These are phyloP conservation scores for Xerus rutilus DNA, from an alignment of 2,797 vertebrate genomes.

Conservation along the genomic window DNA sequence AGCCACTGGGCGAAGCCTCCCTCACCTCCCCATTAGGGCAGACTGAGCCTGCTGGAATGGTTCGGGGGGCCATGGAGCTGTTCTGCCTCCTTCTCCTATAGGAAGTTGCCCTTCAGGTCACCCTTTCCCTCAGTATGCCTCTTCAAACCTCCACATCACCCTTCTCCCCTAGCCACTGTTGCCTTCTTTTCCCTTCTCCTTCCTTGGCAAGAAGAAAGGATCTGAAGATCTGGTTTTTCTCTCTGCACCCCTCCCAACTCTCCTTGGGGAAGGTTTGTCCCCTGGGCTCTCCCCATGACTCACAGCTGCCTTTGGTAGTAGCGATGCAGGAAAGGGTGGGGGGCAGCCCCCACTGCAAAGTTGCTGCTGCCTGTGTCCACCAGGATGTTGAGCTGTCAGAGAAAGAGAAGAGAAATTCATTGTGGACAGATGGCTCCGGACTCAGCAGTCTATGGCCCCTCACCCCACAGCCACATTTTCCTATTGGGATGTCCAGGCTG, in stretches of 20 bases:
- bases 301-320: conserved; percentile 98
- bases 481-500: not conserved
- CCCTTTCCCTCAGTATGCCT: not conserved
- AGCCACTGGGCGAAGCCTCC: not conserved
- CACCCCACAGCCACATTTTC: not conserved
- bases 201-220: not conserved
- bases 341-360: conserved; percentile 97
- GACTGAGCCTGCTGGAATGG: not conserved
- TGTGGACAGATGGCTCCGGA: not conserved
- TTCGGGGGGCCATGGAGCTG: not conserved
- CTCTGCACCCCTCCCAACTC: not conserved
- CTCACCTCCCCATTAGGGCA: not conserved
- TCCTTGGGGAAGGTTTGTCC: not conserved
- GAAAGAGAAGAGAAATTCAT: not conserved
- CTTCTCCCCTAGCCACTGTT: not conserved
- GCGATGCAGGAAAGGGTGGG: conserved; percentile 96
- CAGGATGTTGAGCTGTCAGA: conserved; percentile 95
- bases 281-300: conserved; percentile 84
- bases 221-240: not conserved
- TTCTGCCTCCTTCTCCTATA: not conserved
- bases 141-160: not conserved
- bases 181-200: not conserved
- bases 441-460: not conserved
- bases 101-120: not conserved
- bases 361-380: conserved; percentile 99